Conservation (phyloP, 1,140 invertebrate species). For the Glossosoma conforme region DNA sequence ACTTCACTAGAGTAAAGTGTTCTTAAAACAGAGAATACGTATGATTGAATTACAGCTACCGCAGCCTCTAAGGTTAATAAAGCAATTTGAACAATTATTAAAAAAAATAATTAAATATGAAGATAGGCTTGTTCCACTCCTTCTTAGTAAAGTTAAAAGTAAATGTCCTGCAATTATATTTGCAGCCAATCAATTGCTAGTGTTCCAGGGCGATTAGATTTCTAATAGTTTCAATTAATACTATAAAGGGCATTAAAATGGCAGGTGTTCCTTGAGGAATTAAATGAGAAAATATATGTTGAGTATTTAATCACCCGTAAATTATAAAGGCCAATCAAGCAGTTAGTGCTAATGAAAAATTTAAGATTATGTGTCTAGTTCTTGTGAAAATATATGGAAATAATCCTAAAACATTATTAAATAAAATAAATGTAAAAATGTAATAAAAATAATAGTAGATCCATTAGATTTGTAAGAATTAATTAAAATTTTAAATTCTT, state of each 20-base stretch:
- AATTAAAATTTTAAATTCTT: slow-evolving; percentile 51
- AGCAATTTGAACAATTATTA: slow-evolving; percentile 48
- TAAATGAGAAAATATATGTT: slow-evolving; percentile 57
- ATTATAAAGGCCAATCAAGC: slow-evolving; percentile 59
- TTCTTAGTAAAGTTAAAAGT: slow-evolving; percentile 51
- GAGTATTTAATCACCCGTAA: slow-evolving; percentile 50
- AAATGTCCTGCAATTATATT: slow-evolving; percentile 67
- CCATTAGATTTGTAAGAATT: slow-evolving; percentile 39
- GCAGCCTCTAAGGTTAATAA: slow-evolving; percentile 49
- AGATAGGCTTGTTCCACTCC: slow-evolving; percentile 37
- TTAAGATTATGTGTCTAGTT: slow-evolving; percentile 55
- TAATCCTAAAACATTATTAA: slow-evolving; percentile 61
- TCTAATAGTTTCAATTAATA: slow-evolving; percentile 57
- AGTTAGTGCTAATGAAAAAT: slow-evolving; percentile 50
- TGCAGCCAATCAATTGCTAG: slow-evolving; percentile 58
- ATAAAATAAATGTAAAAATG: slow-evolving; percentile 52
- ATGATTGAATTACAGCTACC: slow-evolving; percentile 53
- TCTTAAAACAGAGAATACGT: slow-evolving; percentile 51
- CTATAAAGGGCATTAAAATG: slow-evolving; percentile 52
- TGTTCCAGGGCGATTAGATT: slow-evolving; percentile 59
- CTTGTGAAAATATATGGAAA: slow-evolving; percentile 63
- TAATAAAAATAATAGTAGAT: slow-evolving; percentile 49
- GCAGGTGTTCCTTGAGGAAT: slow-evolving; percentile 55
- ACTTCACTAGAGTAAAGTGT: slow-evolving; percentile 51
- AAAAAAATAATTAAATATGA: slow-evolving; percentile 40